Percentiles rank a stretch among this genome's conserved stretches.
Evolutionary conservation across 1,140 invertebrate genomes (phyloP).

Genomic region (Hesperophylax magnus): DNA sequence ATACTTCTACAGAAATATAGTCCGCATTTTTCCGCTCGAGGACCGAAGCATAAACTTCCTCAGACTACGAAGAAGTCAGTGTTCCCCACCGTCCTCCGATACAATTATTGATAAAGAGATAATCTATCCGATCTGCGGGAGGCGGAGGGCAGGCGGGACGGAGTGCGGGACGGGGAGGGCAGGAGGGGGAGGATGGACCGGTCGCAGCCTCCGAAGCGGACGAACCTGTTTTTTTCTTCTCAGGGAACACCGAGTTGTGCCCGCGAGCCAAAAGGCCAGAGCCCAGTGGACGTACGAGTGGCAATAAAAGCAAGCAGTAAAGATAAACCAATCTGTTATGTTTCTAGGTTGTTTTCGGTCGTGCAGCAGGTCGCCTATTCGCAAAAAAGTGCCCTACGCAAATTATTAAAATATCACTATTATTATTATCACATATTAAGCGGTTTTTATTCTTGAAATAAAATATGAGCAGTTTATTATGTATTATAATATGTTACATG

Average conservation of each 20-base stretch:
- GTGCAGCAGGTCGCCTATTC: too few species aligned
- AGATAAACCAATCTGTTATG: too few species aligned
- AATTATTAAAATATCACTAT: too few species aligned
- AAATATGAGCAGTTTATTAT: too few species aligned
- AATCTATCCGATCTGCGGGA: slow-evolving; percentile 9
- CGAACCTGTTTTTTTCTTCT: slow-evolving; percentile 16
- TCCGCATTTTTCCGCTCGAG: neutral
- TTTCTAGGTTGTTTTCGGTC: too few species aligned
- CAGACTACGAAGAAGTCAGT: neutral
- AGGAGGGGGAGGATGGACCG: neutral
- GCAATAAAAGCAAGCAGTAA: too few species aligned
- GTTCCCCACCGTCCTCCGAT: neutral
- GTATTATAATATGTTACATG: too few species aligned
- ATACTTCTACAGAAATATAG: too few species aligned
- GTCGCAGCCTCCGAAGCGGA: slow-evolving; percentile 28
- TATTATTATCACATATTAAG: too few species aligned
- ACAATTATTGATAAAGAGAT: slow-evolving; percentile 22
- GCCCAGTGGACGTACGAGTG: slow-evolving; percentile 3
- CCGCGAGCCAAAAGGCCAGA: neutral
- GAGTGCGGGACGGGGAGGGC: neutral
- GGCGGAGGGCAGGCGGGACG: neutral
- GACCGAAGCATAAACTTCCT: neutral
- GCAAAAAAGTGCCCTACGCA: too few species aligned
- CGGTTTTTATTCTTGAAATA: too few species aligned
- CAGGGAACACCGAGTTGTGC: neutral